A percentile compares a stretch with the other conserved stretches of the same genome.
phyloP scores from a whole-genome alignment of 2,113 vertebrate genomes.

The Sinocyclocheilus rhinocerous region DNA sequence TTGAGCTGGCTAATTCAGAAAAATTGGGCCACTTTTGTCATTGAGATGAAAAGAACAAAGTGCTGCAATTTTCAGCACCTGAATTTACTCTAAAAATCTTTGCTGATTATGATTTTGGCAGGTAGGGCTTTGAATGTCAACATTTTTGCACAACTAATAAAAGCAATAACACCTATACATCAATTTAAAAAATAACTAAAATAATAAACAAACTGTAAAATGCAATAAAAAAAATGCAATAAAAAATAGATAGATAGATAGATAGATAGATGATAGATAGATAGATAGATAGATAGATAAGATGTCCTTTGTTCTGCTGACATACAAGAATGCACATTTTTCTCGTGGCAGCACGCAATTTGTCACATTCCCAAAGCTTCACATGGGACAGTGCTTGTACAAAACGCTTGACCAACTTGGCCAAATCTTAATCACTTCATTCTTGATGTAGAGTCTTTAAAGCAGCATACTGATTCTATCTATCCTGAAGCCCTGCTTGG shows the following conservation, averaged over 20 bases:
- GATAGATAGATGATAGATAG: no score
- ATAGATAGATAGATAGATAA: no score
- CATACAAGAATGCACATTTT: no score
- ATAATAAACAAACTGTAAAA: not conserved
- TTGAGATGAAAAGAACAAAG: not conserved
- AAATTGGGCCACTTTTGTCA: not conserved
- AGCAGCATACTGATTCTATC: not conserved
- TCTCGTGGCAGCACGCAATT: no score
- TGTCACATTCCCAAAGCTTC: no score
- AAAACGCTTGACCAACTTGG: not conserved
- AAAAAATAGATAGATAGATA: no score
- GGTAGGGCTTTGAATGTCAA: not conserved
- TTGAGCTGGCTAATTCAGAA: constrained; percentile 2
- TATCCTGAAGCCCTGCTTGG: not conserved
- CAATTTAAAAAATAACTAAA: no score
- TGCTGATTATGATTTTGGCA: not conserved
- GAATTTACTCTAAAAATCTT: not conserved
- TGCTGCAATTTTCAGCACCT: not conserved
- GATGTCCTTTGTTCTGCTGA: no score
- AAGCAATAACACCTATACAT: no score
- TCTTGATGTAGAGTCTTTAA: not conserved
- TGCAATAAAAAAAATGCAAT: no score
- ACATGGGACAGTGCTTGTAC: not conserved
- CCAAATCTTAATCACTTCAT: not conserved
- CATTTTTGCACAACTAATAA: not conserved